Evolutionary conservation across 2,797 vertebrate species (phyloP), one percentile per base, ranked within the genome.

Genomic region (Halcyon leucocephala): DNA sequence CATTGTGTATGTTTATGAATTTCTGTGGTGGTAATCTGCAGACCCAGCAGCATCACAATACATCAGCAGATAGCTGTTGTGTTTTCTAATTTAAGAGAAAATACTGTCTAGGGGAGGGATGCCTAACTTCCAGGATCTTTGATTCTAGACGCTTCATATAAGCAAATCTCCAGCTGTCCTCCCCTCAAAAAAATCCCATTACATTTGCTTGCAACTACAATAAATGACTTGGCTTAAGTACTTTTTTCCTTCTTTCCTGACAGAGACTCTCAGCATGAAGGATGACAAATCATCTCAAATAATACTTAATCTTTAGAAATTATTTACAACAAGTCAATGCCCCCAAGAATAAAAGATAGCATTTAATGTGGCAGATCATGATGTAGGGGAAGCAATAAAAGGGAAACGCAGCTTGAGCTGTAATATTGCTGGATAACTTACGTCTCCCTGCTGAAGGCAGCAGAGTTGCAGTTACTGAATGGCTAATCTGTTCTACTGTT

Each of bases 401-500:
- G 71, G 76, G 89, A 97, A 96, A 93, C 57, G 1, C 96, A 97
- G 95, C 97, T 97, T 97, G 96, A 98, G 92, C 94, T 86, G 92
- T 94, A 67, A 89, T 91, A 55, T 89, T 86, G 58, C 87, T 67
- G 95, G 96, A 71, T 96, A 97, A 95, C 95, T 95, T 78, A 84
- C 90, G 92, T 96, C 78, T 96, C 97, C 95, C 96, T 66, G 73
- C 96, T 95, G 96, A 97, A 98, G 92, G 95, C 96, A 96, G 90
- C 87, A 89, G 95, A 96, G 92, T 96, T 94, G 93, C 93, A 83
- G 95, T 92, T 95, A 94, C 25, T 0, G 29, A 97, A 90, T 76
- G 22, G 95, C 97, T 98, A 97, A 98, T 98, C 97, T 97, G 96
- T 98, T 98, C 97, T 97, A 97, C 97, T 95, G 97, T 93, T 97